Percentiles rank a stretch among this genome's conserved stretches.
phyloP scores from a whole-genome alignment of 2,888 invertebrate genomes.

The Hydropsyche betteni region DNA sequence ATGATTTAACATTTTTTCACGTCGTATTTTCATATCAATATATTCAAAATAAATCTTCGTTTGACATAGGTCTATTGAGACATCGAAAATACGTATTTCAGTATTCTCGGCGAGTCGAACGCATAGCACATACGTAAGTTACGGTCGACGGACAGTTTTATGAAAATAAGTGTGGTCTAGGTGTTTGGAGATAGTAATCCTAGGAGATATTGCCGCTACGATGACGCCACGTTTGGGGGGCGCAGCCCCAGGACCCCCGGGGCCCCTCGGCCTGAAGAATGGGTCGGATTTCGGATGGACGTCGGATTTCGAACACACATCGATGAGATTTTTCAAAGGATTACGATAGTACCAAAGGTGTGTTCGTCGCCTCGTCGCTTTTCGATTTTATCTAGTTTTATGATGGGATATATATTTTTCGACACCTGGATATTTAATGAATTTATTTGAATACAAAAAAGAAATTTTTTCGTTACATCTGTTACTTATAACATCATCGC shows the following conservation, averaged over 20 bases:
- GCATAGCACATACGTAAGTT: slow-evolving; percentile 29
- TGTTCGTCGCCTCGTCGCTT: too few relatives aligned
- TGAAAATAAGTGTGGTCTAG: slow-evolving; percentile 39
- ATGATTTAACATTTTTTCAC: too few relatives aligned
- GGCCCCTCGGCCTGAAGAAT: slow-evolving; percentile 37
- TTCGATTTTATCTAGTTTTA: too few relatives aligned
- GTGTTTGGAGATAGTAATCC: slow-evolving; percentile 41
- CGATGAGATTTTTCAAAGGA: slow-evolving; percentile 42
- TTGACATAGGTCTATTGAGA: background rate
- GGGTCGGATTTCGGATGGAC: slow-evolving; percentile 41
- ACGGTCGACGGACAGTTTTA: slow-evolving; percentile 39
- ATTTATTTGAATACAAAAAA: too few relatives aligned
- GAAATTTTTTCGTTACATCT: too few relatives aligned
- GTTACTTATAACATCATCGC: too few relatives aligned
- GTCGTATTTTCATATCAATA: too few relatives aligned
- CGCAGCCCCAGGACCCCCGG: slow-evolving; percentile 11
- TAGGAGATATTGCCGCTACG: slow-evolving; percentile 44
- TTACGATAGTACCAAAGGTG: slow-evolving; percentile 44
- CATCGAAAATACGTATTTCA: slow-evolving; percentile 13
- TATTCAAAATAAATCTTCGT: too few relatives aligned
- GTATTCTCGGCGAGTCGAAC: slow-evolving; percentile 33
- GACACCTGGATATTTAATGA: too few relatives aligned
- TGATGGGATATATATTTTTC: too few relatives aligned
- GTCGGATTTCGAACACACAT: slow-evolving; percentile 36
- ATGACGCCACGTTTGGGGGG: slow-evolving; percentile 10